Base-by-base conservation (phyloP, 2,888 invertebrate genomes). In the Cyaniris semiargus region DNA sequence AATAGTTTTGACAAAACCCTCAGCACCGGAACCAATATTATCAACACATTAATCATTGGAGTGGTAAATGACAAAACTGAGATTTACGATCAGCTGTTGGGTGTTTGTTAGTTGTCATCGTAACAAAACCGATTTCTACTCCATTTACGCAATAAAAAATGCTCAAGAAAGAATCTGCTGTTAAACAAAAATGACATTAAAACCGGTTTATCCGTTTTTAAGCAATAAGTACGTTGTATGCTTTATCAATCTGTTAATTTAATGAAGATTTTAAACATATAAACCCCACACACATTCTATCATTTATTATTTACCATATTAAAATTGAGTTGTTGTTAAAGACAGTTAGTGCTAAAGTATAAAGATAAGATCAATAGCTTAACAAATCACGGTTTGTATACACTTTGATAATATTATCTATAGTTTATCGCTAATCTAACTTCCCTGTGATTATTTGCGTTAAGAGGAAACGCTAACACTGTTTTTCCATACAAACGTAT, bases 31-130 rank as follows among this genome's bases (percentile, higher is more conserved):
- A 76, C 56, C 48, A 38, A 48, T 6, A 31, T 18, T 76, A 76
- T 76, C 71, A 71, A 70, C 15, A 75, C 75, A 76, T 80, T 75
- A 79, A 80, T 80, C 80, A 78, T 66, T 70, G 71, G 31, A 76
- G 74, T 58, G 75, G 75, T 80, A 77, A 79, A 80, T 44, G 79
- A 76, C 80, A 70, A 75, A 66, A 56, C 13, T 31, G 60, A 77
- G 76, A 75, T 79, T 80, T 80, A 78, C 72, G 76, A 27, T 66
- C 21, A 23, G 23, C 60, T n/a, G 58, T 58, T 10, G 58, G 18
- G 21, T 58, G 58, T 58, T 58, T 58, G 21, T 58, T 58, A 21
- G 7, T 58, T 58, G 21, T 60, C 21, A 23, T 60, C 23, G 60
- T 21, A 10, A 60, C 58, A 60, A 56, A 60, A 60, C 58, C 21